Evolutionary conservation across 1,140 invertebrate genomes (phyloP).

Genomic region (Solenopsis fugax): DNA sequence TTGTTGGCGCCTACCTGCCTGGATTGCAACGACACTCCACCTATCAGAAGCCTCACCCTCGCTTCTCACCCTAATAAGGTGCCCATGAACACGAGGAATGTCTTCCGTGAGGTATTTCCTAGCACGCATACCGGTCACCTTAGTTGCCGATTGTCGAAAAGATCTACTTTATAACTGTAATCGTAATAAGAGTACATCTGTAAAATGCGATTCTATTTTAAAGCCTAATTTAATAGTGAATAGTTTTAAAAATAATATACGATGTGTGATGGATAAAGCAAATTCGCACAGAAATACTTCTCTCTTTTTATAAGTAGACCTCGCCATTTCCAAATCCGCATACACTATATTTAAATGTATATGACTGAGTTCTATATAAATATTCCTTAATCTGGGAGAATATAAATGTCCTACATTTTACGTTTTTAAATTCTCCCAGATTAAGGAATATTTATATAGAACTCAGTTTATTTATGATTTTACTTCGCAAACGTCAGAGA

Average conservation of each 20-base stretch:
- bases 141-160: background rate
- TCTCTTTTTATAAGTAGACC: background rate
- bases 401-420: background rate
- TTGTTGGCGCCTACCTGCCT: slow-evolving; percentile 79
- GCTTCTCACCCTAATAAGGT: slow-evolving; percentile 74
- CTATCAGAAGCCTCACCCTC: slow-evolving; percentile 75
- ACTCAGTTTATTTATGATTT: background rate
- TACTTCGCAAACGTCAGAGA: background rate
- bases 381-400: background rate
- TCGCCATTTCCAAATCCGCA: background rate
- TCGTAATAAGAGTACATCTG: background rate
- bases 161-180: background rate
- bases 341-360: background rate
- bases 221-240: background rate
- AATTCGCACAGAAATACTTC: background rate
- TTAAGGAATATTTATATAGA: background rate
- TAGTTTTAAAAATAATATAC: background rate
- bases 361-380: background rate
- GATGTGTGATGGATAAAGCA: background rate
- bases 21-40: slow-evolving; percentile 70
- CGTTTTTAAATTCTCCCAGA: background rate
- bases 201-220: background rate
- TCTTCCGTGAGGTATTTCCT: slow-evolving; percentile 42
- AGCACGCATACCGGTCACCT: background rate
- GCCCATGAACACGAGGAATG: slow-evolving; percentile 43